These are phyloP conservation scores for Bombus balteatus DNA, from an alignment of 1,140 invertebrate species.

Conservation along the genomic window DNA sequence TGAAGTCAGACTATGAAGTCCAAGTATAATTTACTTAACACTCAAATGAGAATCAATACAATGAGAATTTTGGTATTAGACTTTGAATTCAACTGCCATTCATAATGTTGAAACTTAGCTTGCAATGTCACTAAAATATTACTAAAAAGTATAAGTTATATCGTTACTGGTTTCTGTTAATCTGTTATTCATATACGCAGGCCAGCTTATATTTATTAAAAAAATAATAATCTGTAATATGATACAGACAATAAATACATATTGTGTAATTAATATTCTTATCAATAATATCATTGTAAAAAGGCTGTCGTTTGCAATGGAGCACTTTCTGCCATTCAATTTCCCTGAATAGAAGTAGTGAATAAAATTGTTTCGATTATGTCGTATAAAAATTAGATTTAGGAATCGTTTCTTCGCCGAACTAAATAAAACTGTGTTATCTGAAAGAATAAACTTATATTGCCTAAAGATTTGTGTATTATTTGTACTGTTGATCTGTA, in stretches of 20 bases:
- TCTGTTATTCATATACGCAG: conserved; percentile 12
- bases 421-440: conserved; percentile 2
- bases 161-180: neutral
- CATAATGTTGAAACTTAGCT: neutral
- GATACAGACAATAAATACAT: conserved; percentile 24
- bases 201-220: conserved; percentile 42
- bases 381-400: conserved; percentile 22
- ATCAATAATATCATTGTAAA: conserved; percentile 27
- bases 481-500: conserved; percentile 12
- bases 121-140: neutral
- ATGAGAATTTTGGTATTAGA: neutral
- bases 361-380: neutral
- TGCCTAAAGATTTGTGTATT: conserved; percentile 4
- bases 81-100: neutral
- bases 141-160: conserved; percentile 1
- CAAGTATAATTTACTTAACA: neutral
- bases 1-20: too few relatives aligned
- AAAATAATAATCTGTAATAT: conserved; percentile 55
- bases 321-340: conserved; percentile 19
- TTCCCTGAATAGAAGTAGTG: conserved; percentile 16
- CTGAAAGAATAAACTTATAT: neutral
- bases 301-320: conserved; percentile 14
- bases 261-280: conserved; percentile 20
- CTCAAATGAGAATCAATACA: neutral
- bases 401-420: neutral